Conservation (phyloP, 2,113 vertebrate genomes). For the Apaloderma vittatum region DNA sequence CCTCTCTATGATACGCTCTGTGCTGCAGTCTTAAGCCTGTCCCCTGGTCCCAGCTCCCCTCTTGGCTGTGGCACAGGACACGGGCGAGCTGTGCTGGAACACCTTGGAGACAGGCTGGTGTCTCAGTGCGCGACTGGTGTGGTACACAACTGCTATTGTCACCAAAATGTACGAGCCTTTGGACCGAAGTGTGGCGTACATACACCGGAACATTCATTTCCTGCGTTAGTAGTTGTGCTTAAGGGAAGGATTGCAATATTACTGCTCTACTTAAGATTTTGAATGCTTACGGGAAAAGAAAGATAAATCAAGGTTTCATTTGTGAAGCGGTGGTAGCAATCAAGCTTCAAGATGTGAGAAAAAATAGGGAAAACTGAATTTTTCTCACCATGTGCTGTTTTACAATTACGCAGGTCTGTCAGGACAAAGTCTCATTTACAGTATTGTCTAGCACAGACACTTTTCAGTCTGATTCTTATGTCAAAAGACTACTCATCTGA, state of each 20-base stretch:
- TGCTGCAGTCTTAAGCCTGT: background rate
- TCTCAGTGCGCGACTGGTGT: accelerated
- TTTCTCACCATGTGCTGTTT: background rate
- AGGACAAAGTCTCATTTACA: background rate
- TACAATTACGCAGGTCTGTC: background rate
- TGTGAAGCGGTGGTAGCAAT: background rate
- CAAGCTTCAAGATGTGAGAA: background rate
- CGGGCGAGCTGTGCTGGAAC: background rate
- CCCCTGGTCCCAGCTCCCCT: background rate
- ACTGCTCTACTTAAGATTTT: background rate
- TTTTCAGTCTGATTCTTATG: background rate
- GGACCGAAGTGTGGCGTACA: background rate
- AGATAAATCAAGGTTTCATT: background rate
- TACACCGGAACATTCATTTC: background rate
- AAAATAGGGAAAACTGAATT: background rate
- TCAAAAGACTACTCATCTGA: background rate
- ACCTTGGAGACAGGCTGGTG: background rate
- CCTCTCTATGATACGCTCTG: background rate
- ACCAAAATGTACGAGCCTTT: background rate
- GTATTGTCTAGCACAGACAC: background rate
- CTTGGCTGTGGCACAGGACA: background rate
- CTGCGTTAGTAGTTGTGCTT: background rate
- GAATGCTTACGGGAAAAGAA: background rate
- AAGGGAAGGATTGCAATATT: background rate
- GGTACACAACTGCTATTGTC: background rate